A percentile compares a stretch with the other conserved stretches of the same genome.
Conservation (phyloP, 2,797 vertebrate genomes). For the Neosilurus mollespiculum region DNA sequence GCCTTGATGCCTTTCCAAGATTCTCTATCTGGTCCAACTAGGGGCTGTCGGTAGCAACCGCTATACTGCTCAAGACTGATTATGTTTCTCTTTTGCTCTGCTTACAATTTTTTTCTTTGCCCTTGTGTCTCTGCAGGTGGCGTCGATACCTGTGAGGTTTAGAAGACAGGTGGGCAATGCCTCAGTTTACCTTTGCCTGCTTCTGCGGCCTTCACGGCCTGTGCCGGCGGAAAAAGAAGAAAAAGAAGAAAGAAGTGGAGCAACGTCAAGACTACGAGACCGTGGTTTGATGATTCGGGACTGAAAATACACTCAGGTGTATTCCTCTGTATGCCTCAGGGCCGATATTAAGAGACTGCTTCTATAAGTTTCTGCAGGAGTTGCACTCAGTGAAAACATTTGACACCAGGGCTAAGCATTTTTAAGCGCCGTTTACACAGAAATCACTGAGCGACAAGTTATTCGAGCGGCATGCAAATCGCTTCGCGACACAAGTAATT, state of each 20-base stretch:
- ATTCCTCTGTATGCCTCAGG: conserved; percentile 33
- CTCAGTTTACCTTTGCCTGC: conserved; percentile 92
- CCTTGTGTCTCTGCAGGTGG: conserved; percentile 60
- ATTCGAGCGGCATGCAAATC: no score
- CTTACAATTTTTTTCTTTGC: conserved; percentile 6
- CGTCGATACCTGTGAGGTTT: conserved; percentile 39
- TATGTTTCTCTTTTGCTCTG: conserved; percentile 6
- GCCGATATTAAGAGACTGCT: conserved; percentile 34
- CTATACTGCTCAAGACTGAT: conserved; percentile 22
- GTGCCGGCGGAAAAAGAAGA: conserved; percentile 78
- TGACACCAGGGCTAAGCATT: neutral
- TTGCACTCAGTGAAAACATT: conserved; percentile 1
- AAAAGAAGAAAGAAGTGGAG: conserved; percentile 63
- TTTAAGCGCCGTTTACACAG: neutral
- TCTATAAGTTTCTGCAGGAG: conserved; percentile 22
- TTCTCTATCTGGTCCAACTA: conserved; percentile 13
- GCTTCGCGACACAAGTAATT: no score
- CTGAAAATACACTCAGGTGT: conserved; percentile 20
- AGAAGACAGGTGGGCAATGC: conserved; percentile 76
- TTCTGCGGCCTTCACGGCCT: conserved; percentile 93
- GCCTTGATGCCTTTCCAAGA: conserved; percentile 1
- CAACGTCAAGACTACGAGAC: conserved; percentile 73
- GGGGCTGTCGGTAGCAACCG: neutral
- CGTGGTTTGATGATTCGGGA: conserved; percentile 67
- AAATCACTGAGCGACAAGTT: no score